Evolutionary conservation across 1,140 invertebrate species (phyloP), one percentile per base, ranked within the genome.

Genomic region (Coptotermes formosanus): DNA sequence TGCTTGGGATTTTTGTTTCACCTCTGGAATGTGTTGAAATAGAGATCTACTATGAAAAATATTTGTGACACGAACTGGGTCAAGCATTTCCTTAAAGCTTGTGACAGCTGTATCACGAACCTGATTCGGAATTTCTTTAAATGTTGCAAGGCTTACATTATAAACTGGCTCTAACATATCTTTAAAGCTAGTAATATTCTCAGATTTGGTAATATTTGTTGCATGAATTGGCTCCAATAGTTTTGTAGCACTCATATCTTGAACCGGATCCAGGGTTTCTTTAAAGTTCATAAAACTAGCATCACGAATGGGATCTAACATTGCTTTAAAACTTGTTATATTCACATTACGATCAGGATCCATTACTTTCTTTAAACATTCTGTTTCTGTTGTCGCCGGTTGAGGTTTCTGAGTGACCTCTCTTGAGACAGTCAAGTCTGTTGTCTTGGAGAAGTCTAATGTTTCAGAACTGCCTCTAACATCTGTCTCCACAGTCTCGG

Each of bases 1-100:
- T 48, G 43, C 83, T 32, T 52, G 45, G 32, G 45, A 84, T 30
- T 84, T 52, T 55, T 84, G 44, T 30, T 16, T 85, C 11, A 44
- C 48, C 38, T 85, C 43, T 38, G 43, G 64, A 32, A 82, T 59
- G 9, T 45, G 81, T 82, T 87, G 82, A 25, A 55, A 82, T 0
- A 86, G 69, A 9, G 85, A 85, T 25, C 83, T n/a, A 52, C 85
- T 85, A 21, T 9, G 19, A 55, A 55, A 55, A 55, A 55, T 55
- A 16, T 21, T 55, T 75, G 85, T 55, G 30, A n/a, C 32, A 25
- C 21, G 38, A 43, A 83, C 82, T 38, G n/a, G 81, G 23, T 82
- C 43, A 19, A 43, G 43, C 43, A 38, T 43, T 43, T 2, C 12
- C 6, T 32, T 32, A 82, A 82, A 38, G 23, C 43, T 82, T 82